Evolutionary conservation across 1,140 invertebrate species (phyloP).

Genomic region (Pygmarrhopalites habei): DNA sequence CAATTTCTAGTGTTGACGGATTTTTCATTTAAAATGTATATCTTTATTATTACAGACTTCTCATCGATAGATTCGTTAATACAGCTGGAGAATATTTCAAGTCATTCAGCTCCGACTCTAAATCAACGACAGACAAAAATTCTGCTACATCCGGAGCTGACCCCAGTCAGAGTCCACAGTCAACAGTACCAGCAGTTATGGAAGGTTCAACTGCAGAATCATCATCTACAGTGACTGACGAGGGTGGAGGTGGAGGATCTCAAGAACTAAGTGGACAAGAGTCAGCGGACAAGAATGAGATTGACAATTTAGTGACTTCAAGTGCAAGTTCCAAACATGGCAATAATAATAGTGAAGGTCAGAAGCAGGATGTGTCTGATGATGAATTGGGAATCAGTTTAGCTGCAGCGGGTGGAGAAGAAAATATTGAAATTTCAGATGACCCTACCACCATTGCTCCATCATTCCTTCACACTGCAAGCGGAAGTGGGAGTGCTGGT

Average conservation of each 20-base stretch:
- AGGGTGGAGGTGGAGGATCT: background rate
- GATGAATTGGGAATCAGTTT: background rate
- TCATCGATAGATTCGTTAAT: constrained; percentile 28
- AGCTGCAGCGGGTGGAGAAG: constrained; percentile 6
- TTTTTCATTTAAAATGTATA: constrained; percentile 9
- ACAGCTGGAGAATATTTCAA: constrained; percentile 25
- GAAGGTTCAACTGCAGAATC: constrained; percentile 7
- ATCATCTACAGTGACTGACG: constrained; percentile 4
- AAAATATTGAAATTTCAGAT: constrained; percentile 1
- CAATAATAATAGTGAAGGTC: too few relatives aligned
- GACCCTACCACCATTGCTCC: constrained; percentile 14
- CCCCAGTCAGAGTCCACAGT: constrained; percentile 4
- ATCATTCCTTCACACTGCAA: constrained; percentile 28
- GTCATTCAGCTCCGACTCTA: background rate
- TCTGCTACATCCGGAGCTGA: background rate
- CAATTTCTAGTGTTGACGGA: too few relatives aligned
- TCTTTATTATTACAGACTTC: constrained; percentile 11
- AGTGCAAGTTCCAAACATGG: too few relatives aligned
- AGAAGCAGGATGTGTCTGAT: too few relatives aligned
- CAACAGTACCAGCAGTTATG: background rate
- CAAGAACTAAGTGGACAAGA: too few relatives aligned
- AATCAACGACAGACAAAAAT: background rate
- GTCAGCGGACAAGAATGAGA: too few relatives aligned
- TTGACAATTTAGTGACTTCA: too few relatives aligned
- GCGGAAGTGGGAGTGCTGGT: constrained; percentile 25